Percentiles rank a stretch among this genome's conserved stretches.
Conservation (phyloP, 2,888 invertebrate species). For the Heliconius aoede region DNA sequence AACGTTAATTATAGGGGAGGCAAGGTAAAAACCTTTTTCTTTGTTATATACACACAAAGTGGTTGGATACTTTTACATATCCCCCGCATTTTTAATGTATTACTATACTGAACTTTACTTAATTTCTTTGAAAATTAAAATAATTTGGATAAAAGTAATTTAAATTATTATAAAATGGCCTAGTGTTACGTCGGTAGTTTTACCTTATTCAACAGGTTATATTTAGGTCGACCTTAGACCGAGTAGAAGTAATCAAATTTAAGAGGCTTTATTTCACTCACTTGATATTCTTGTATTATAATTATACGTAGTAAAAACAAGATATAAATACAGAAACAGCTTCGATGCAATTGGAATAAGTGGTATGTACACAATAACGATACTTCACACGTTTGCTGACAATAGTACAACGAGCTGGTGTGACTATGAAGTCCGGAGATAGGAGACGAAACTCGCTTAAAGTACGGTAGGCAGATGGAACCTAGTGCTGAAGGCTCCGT, state of each 20-base stretch:
- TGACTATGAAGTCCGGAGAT: not conserved
- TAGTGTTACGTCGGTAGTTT: not conserved
- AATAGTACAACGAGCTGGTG: not conserved
- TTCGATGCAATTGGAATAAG: no score
- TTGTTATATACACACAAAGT: no score
- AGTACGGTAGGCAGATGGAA: not conserved
- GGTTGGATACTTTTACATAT: not conserved
- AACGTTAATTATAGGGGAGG: not conserved
- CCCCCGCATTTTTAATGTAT: not conserved
- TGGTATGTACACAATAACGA: no score
- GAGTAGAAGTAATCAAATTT: not conserved
- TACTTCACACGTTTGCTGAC: no score
- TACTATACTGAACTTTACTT: no score
- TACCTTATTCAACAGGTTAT: not conserved
- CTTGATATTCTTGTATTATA: not conserved
- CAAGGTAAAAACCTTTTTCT: no score
- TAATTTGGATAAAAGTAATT: not conserved
- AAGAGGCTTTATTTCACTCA: not conserved
- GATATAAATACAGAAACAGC: no score
- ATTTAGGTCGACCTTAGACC: not conserved
- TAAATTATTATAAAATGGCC: not conserved
- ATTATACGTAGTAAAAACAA: not conserved
- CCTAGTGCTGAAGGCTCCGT: not conserved
- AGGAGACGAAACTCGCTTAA: not conserved
- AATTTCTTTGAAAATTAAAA: no score